Conservation (phyloP, 2,113 vertebrate species). For the Perca flavescens region DNA sequence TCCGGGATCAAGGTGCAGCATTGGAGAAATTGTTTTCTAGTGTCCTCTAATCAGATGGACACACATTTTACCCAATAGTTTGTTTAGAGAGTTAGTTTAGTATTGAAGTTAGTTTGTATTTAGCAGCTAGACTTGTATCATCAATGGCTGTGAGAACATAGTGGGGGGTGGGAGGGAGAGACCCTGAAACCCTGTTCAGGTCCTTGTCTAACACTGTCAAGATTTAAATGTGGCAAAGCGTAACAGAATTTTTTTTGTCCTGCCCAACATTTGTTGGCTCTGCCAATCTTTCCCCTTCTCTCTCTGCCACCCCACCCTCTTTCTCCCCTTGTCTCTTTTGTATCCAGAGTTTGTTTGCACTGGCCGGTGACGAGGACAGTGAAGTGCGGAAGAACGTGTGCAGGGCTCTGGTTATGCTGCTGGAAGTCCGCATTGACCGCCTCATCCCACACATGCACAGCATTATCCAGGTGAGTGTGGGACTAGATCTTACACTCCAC, state of each 20-base stretch:
- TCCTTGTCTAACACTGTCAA: neutral
- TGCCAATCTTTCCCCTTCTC: neutral
- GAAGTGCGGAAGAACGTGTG: constrained; percentile 96
- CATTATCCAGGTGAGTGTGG: constrained; percentile 91
- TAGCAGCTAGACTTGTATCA: neutral
- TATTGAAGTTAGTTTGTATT: neutral
- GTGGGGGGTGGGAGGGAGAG: neutral
- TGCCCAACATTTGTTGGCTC: neutral
- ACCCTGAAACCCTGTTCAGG: neutral
- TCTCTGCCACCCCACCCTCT: neutral
- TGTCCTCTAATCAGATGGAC: neutral
- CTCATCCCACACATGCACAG: constrained; percentile 98
- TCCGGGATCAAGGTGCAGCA: neutral
- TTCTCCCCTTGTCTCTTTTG: neutral
- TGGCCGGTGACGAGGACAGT: constrained; percentile 93
- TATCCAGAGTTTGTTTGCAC: constrained; percentile 90
- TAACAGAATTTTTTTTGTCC: neutral
- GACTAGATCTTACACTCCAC: neutral
- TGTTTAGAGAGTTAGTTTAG: neutral
- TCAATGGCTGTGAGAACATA: neutral
- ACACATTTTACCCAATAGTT: neutral
- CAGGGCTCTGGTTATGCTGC: constrained; percentile 93
- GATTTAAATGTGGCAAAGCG: neutral
- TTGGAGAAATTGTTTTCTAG: neutral
- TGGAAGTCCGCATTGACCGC: constrained; percentile 94